Evolutionary conservation across 2,797 vertebrate species (phyloP), one percentile per base, ranked within the genome.

Genomic region (Ara ararauna): DNA sequence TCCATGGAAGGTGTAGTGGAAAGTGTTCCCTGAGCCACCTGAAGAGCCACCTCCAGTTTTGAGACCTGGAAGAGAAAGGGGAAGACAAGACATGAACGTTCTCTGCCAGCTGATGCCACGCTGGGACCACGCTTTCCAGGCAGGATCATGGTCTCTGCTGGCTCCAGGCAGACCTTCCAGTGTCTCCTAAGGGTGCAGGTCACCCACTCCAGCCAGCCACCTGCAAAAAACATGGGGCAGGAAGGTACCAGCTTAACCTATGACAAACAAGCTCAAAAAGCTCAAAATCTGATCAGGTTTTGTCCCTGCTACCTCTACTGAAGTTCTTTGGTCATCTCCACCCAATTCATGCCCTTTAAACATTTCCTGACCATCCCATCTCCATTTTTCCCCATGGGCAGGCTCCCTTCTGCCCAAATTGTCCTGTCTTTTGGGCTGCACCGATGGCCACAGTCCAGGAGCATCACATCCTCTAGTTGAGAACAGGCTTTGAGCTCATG

Each of bases 1-100:
- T 85, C 99, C 99, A 0, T 99, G 99, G 98, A 99, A 99, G 85
- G 99, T 99, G 97, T 99, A 99, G 98, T 99, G 99, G 98, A 99
- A 99, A 48, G 98, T 98, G 97, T 96, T 98, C 40, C 99, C 98
- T 30, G 99, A 98, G 90, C 98, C 98, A 76, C 99, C 98, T 14
- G 99, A 98, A 5, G 99, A 98, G 51, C 99, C 98, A 64, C 98
- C 98, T 79, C 99, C 99, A 7, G 99, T 99, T 97, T 99, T 99
- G 92, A 99, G 98, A 95, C 99, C 99, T 99, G 80, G 18, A 89
- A 83, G 14, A 94, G 89, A 96, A 95, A 36, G n/a, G 74, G 74
- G 89, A 97, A 94, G 92, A 94, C 14, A 30, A 89, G 66, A 84
- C 11, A 51, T 92, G 48, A 95, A 54, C 0, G 0, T 4, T 70